These are phyloP conservation scores for Misgurnus mizolepis DNA, from an alignment of 2,113 vertebrate genomes.

Conservation along the genomic window DNA sequence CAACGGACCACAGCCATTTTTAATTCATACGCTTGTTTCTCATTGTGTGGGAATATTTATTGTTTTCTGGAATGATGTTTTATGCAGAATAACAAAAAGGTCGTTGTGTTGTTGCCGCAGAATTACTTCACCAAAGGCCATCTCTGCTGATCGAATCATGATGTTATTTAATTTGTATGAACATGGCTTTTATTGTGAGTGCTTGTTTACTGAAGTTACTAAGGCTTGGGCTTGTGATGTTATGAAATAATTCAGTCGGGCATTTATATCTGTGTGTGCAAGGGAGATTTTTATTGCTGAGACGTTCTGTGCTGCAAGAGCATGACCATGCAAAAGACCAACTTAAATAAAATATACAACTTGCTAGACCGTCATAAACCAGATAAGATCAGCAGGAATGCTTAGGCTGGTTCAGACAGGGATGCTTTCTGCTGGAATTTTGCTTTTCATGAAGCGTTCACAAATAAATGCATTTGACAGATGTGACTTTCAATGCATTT, in stretches of 20 bases:
- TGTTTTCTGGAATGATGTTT: slow-evolving; percentile 16
- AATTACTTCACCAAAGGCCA: slow-evolving; percentile 32
- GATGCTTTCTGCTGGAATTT: neutral
- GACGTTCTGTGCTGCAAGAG: too few species aligned
- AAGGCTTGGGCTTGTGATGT: neutral
- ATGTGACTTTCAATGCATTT: neutral
- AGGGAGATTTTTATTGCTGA: neutral
- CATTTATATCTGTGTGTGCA: neutral
- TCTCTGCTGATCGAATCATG: slow-evolving; percentile 23
- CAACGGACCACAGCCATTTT: slow-evolving; percentile 29
- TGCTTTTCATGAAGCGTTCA: slow-evolving; percentile 18
- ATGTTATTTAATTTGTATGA: slow-evolving; percentile 45
- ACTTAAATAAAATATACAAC: too few species aligned
- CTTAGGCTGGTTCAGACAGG: neutral
- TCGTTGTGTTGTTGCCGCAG: slow-evolving; percentile 34
- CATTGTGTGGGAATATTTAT: slow-evolving; percentile 31
- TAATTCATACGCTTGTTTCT: slow-evolving; percentile 29
- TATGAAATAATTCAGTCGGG: too few species aligned
- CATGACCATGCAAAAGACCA: too few species aligned
- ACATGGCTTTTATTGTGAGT: slow-evolving; percentile 6
- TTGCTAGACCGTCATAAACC: too few species aligned
- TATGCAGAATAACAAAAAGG: slow-evolving; percentile 5
- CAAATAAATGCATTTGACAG: neutral
- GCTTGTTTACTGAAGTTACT: slow-evolving; percentile 15
- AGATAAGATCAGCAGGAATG: neutral